Base-by-base conservation (phyloP, 2,888 invertebrate genomes). In the Dilophus febrilis region DNA sequence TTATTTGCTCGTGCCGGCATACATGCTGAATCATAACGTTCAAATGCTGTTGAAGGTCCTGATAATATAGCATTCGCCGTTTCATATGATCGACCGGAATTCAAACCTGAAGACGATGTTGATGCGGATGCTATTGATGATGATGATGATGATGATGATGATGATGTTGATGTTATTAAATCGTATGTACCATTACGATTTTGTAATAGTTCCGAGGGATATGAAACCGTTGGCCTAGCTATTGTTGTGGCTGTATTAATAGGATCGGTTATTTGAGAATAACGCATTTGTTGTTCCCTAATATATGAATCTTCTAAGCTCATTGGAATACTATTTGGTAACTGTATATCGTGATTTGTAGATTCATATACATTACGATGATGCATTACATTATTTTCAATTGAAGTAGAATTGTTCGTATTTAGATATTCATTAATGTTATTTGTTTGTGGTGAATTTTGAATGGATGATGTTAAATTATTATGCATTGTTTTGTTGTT, bases 201-300 rank as follows among this genome's bases (percentile, higher is more conserved):
- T 12, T 40, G 54, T 2, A 59, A 57, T 44, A 68, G 63, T 44
- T 71, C 71, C 44, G 66, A 70, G 4, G 70, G 67, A 46, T 72
- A 72, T 2, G 71, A 70, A 2, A 72, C 70, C 1, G 70, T 67
- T 0, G 72, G 71, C 45, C 71, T 54, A 10, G 70, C 68, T 35
- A 72, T 69, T 17, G 53, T 49, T n/a, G n/a, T n/a, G 8, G 5
- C 22, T 6, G 5, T 22, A 22, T 22, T 22, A 30, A 54, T 68
- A 17, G 72, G 59, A 48, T 74, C 74, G 52, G 67, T 70, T 70
- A 77, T 75, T 58, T 70, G 68, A 7, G 66, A 58, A 51, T 79
- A 63, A 11, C 61, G 54, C 58, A 61, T 58, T 34, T 46, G 46
- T 17, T 47, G 48, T 33, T 47, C 47, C 12, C 51, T 42, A 27